Base-by-base conservation (phyloP, 1,140 invertebrate species). In the Diachasma alloeum region DNA sequence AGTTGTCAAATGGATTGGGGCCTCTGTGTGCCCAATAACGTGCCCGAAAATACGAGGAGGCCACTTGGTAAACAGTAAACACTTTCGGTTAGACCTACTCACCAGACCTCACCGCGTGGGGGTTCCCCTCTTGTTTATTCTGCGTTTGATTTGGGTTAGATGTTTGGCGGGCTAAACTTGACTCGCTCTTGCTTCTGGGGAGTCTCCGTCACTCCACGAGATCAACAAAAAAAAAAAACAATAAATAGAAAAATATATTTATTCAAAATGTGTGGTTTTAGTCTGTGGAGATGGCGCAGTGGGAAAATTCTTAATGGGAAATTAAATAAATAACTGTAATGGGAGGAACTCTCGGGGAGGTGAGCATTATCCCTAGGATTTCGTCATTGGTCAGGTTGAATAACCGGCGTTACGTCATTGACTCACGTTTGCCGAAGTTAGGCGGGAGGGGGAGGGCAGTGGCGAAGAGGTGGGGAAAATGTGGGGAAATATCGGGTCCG, bases 341-440 rank as follows among this genome's bases (percentile, higher is more conserved):
- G 17, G 11, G 26, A 71, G 63, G 76, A 81, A 81, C 69, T 79
- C 36, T 46, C 24, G 72, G 6, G 6, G 80, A 79, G 78, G 76
- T 69, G 71, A 81, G 82, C 79, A 81, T 66, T 82, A 83, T 79
- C 83, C 26, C 83, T 84, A 87, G 87, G 84, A 88, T 90, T 89
- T 89, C 86, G 84, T 87, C 87, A 87, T 83, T 82, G 83, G 83
- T 80, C 87, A 88, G 86, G 87, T 90, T 90, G 87, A 90, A 89
- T 90, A 90, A 89, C 88, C 88, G 86, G 80, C 84, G 80, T 89
- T 89, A 88, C 88, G 88, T 89, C 88, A 90, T 81, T 85, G 83
- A 82, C 81, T 82, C 84, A 87, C 84, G 87, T 84, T 83, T 77
- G 77, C 78, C 75, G 79, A 79, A 78, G 77, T 77, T 79, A 8